Base-by-base conservation (phyloP, 2,888 invertebrate genomes). In the Tuberolachnus salignus region DNA sequence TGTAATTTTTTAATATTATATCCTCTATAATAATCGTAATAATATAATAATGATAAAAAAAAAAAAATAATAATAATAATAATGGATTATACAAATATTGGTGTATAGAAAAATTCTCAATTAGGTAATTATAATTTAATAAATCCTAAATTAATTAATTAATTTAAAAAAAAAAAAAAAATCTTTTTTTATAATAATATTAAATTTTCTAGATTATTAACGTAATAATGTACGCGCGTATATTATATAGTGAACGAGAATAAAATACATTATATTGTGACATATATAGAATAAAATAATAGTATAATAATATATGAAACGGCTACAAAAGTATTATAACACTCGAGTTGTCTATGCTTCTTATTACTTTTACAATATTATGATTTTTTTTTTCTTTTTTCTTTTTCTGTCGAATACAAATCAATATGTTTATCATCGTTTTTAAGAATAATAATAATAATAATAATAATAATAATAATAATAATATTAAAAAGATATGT, bases 91-190 rank as follows among this genome's bases (percentile, higher is more conserved):
- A 67, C 67, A 67, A 57, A 67, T 44, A 44, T 78, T 78, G 75
- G 75, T 78, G 75, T 78, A 67, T 78, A 67, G 67, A 78, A 67
- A 78, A 78, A 78, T 67, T 78, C 46, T 78, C 46, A 34, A 78
- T 78, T 67, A 75, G 34, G 6, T 34, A 34, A 34, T 34, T 6
- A 75, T 66, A 66, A 57, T 69, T 59, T 21, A 49, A 64, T 74
- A 55, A 63, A 73, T 42, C 73, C 73, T 73, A 73, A 63, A 59
- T 59, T 59, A 23, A 23, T 59, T 26, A 23, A 49, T 66, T 23
- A 21, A 23, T 57, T 44, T 46, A 1, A 42, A 34, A 34, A 34
- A 34, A 34, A 34, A 34, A 34, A 34, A 61, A 63, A 63, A n/a
- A n/a, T n/a, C n/a, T n/a, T n/a, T 73, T 73, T 21, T 34, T 73